Conservation (phyloP, 1,140 invertebrate genomes). For the Hylaeus anthracinus region DNA sequence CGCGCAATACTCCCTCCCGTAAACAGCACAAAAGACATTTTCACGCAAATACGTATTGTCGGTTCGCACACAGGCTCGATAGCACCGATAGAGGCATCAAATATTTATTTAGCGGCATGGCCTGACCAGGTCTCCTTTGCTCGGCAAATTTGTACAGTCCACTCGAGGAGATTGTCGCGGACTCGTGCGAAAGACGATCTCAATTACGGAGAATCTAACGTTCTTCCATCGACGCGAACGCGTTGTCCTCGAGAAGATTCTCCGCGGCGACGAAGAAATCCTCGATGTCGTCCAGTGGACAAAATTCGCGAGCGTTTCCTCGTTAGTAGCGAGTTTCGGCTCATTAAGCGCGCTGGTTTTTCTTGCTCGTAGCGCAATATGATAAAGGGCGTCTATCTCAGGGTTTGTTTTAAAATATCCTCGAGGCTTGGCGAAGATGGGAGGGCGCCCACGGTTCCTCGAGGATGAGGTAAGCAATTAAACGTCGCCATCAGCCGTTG, state of each 20-base stretch:
- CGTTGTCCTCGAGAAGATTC: neutral
- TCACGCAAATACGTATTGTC: slow-evolving; percentile 35
- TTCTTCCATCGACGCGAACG: neutral
- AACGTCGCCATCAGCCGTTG: slow-evolving; percentile 73
- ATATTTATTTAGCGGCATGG: slow-evolving; percentile 52
- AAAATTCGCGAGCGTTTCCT: neutral
- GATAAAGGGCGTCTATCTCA: slow-evolving; percentile 61
- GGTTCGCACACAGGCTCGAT: slow-evolving; percentile 28
- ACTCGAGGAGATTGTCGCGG: slow-evolving; percentile 36
- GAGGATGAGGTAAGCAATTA: slow-evolving; percentile 70
- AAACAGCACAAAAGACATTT: slow-evolving; percentile 39
- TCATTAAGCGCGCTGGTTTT: slow-evolving; percentile 54
- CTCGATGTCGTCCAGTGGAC: neutral
- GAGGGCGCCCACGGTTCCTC: slow-evolving; percentile 25
- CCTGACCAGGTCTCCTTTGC: slow-evolving; percentile 34
- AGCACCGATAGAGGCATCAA: slow-evolving; percentile 44
- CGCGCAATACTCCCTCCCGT: slow-evolving; percentile 10
- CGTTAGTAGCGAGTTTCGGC: slow-evolving; percentile 28
- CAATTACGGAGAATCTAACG: slow-evolving; percentile 36
- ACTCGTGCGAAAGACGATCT: slow-evolving; percentile 30
- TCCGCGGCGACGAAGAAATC: neutral
- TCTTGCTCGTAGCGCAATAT: slow-evolving; percentile 64
- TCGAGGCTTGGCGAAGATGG: slow-evolving; percentile 46
- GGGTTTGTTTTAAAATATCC: slow-evolving; percentile 69
- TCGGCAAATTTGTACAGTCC: slow-evolving; percentile 42